Evolutionary conservation across 1,140 invertebrate species (phyloP), one percentile per base, ranked within the genome.

Genomic region (Drosophila cardini): DNA sequence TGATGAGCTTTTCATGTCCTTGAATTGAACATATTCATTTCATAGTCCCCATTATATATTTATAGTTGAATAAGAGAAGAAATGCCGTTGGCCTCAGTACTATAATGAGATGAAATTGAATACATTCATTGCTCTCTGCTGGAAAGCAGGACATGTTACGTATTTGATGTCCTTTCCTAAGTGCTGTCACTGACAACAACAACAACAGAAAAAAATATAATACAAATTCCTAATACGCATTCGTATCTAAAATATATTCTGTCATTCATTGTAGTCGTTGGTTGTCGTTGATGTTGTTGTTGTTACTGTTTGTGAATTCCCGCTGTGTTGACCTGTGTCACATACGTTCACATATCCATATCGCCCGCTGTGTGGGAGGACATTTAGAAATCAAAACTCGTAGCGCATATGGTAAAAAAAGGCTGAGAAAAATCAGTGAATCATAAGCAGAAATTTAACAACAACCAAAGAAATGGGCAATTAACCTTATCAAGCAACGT

Each of bases 401-500:
- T 21, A 18, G n/a, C 21, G 26, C 42, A 40, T 5, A 26, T 26
- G 21, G 2, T 8, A 45, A 48, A 43, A 75, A 74, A 81, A 85
- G 63, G 74, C 63, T 57, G 60, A 46, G n/a, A 53, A 52, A 73
- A 72, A 55, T 50, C 50, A 26, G 55, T 58, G 57, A 76, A 64
- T 72, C 61, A 68, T 40, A 57, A 64, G 15, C 42, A 67, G 6
- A 63, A 45, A 50, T 36, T 52, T 65, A 38, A 43, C 45, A 42
- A 45, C 67, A 64, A 53, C 73, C 52, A 63, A 40, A 73, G 69
- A 72, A 87, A 76, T 62, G 76, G 83, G 83, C 83, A 86, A 86
- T 86, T 86, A 87, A 87, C 83, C 76, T 87, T 87, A 87, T 87
- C 83, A 86, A 72, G 60, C 34, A 60, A 68, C 60, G 71, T 61